Percentiles rank a stretch among this genome's conserved stretches.
Conservation (phyloP, 2,113 vertebrate species). For the Ondatra zibethicus region DNA sequence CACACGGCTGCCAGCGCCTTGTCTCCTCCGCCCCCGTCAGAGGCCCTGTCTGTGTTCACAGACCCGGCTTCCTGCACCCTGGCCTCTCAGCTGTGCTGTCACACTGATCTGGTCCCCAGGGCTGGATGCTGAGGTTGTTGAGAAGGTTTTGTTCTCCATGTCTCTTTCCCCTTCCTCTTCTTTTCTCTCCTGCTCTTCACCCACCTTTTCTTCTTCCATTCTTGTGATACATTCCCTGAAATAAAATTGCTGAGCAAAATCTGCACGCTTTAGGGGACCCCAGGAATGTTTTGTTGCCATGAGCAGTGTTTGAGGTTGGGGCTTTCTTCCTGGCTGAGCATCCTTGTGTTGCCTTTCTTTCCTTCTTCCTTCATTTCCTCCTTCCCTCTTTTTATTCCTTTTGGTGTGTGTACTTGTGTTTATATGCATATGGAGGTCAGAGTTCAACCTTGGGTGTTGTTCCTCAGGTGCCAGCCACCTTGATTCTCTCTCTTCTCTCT, state of each 20-base stretch:
- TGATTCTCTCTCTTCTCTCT: background rate
- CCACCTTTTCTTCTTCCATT: background rate
- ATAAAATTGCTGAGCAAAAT: background rate
- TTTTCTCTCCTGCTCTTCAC: too few relatives aligned
- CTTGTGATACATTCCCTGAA: background rate
- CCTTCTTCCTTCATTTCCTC: background rate
- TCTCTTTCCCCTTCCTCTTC: background rate
- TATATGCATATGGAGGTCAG: background rate
- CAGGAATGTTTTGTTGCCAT: background rate
- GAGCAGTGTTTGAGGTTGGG: background rate
- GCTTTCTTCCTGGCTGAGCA: background rate
- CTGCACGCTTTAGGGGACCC: background rate
- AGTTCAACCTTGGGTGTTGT: background rate
- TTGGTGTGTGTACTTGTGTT: background rate
- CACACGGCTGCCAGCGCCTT: rapidly evolving
- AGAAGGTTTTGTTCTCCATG: background rate
- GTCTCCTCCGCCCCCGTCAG: background rate
- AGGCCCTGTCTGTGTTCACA: background rate
- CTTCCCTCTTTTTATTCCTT: background rate
- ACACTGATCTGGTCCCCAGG: background rate
- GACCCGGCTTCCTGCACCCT: background rate
- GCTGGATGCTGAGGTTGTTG: background rate
- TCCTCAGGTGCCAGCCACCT: background rate
- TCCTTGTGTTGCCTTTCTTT: too few relatives aligned
- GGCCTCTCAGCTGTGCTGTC: rapidly evolving